A percentile compares a stretch with the other conserved stretches of the same genome.
Conservation (phyloP, 2,888 invertebrate genomes). For the Diloba caeruleocephala region DNA sequence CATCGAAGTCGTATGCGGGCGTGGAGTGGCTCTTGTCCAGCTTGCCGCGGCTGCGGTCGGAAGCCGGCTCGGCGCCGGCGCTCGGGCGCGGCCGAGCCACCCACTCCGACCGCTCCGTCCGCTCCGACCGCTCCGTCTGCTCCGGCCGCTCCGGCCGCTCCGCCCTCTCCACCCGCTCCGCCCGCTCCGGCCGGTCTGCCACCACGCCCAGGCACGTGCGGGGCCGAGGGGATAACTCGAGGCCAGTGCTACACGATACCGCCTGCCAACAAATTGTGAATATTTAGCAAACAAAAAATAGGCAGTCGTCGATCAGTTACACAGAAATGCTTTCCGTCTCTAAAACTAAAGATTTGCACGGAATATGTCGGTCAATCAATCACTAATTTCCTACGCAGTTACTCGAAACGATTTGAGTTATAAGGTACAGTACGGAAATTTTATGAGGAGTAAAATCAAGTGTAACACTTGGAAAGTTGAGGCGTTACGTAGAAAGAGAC, state of each 20-base stretch:
- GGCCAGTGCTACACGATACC: slow-evolving; percentile 93
- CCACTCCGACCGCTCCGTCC: slow-evolving; percentile 18
- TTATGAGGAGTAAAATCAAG: too few species aligned
- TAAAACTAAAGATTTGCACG: too few species aligned
- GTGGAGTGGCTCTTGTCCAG: slow-evolving; percentile 95
- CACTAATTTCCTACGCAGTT: too few species aligned
- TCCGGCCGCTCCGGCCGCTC: slow-evolving; percentile 24
- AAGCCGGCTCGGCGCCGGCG: slow-evolving; percentile 32
- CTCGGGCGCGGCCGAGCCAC: slow-evolving; percentile 43
- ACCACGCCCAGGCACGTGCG: slow-evolving; percentile 90
- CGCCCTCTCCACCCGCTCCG: slow-evolving; percentile 22
- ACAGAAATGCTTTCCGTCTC: too few species aligned
- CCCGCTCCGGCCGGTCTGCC: slow-evolving; percentile 25
- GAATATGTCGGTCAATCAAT: too few species aligned
- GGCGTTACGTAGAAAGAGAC: too few species aligned
- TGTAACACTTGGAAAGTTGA: too few species aligned
- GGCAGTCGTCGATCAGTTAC: too few species aligned
- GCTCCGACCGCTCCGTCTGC: slow-evolving; percentile 22
- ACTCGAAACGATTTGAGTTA: too few species aligned
- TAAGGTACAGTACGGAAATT: too few species aligned
- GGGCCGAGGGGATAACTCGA: slow-evolving; percentile 91
- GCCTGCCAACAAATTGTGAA: slow-evolving; percentile 76
- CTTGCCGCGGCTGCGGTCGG: slow-evolving; percentile 68
- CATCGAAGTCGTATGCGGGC: slow-evolving; percentile 93
- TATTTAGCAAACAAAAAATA: background rate